Base-by-base conservation (phyloP, 2,797 vertebrate species). In the Tolypeutes matacus region DNA sequence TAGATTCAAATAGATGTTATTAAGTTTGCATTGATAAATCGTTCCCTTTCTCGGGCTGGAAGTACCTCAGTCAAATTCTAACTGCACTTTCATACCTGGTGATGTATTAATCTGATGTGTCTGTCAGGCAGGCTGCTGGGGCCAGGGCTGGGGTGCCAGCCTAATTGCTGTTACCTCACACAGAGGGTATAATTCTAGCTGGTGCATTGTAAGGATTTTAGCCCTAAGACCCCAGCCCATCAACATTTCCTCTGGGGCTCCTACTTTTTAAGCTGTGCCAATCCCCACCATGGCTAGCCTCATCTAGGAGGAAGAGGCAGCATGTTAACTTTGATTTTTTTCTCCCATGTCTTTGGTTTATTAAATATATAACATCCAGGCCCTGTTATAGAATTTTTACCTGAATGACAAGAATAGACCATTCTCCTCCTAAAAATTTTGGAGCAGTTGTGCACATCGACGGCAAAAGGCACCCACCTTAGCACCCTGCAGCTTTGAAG, bases 1-100 rank as follows among this genome's bases (percentile, higher is more conserved):
- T 99, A 99, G 99, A 99, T 99, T 99, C 99, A 99, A 99, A 99
- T 99, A 99, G 99, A 99, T 99, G 99, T 99, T 99, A 99, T 99
- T 99, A 99, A 99, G 99, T 99, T 99, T 99, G 99, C 99, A 99
- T 99, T 99, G 99, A 99, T 99, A 99, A 99, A 99, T 99, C 98
- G 99, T 98, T 99, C 98, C 97, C 98, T 98, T 98, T 98, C 98
- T 98, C 98, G 96, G 98, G 98, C 98, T 98, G 98, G 98, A 99
- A 99, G 98, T 98, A 98, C 98, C 98, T 99, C 98, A 98, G 99
- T 99, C 98, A 99, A 99, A 98, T 98, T 98, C 98, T 98, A 98
- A 98, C 98, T 98, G 98, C 53, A 96, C 98, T 98, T 98, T 98
- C 98, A 98, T 98, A 99, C 98, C 98, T 98, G 98, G 98, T 99